phyloP scores from a whole-genome alignment of 2,113 vertebrate species.

The Ivindomyrus marchei region DNA sequence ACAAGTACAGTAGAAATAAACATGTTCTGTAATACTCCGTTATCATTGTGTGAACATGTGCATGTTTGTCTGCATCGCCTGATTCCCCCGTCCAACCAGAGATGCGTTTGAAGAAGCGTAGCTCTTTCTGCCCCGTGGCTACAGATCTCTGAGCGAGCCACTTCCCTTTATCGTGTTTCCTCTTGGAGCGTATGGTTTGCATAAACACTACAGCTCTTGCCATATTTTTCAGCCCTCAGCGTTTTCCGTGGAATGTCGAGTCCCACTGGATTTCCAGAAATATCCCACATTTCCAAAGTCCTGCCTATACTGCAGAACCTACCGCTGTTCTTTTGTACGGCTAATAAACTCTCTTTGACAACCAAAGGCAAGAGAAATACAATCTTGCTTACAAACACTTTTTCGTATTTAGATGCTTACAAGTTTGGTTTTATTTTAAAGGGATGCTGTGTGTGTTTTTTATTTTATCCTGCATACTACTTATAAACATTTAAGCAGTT shows the following conservation, averaged over 20 bases:
- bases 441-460: constrained; percentile 8
- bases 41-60: background rate
- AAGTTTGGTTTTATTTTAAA: constrained; percentile 33
- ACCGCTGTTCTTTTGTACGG: constrained; percentile 55
- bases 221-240: constrained; percentile 62
- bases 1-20: background rate
- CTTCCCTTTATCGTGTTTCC: constrained; percentile 40
- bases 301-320: constrained; percentile 41
- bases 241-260: constrained; percentile 55
- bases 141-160: constrained; percentile 38
- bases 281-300: constrained; percentile 53
- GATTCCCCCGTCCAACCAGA: background rate
- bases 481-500: background rate
- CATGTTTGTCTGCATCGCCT: background rate
- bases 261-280: constrained; percentile 60
- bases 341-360: constrained; percentile 38
- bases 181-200: constrained; percentile 52
- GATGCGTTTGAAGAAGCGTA: background rate
- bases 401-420: constrained; percentile 29
- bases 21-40: background rate
- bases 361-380: constrained; percentile 29
- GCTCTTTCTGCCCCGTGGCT: constrained; percentile 18
- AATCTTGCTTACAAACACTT: constrained; percentile 31
- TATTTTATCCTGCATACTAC: constrained; percentile 28
- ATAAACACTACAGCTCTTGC: constrained; percentile 54